A percentile compares a stretch with the other conserved stretches of the same genome.
Evolutionary conservation across 2,797 vertebrate genomes (phyloP).

Genomic region (Sebastes vulpes): DNA sequence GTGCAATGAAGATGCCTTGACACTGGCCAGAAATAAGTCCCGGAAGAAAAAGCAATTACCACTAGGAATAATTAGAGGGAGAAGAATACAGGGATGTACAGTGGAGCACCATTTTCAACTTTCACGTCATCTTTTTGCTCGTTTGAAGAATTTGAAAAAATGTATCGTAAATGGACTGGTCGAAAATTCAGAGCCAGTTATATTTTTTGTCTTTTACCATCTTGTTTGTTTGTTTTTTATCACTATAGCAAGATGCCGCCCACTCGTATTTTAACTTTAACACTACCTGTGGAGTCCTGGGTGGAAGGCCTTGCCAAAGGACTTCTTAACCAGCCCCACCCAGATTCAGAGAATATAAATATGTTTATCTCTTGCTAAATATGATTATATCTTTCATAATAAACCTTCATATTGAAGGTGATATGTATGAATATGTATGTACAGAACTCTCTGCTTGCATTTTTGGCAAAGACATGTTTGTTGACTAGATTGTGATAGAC

Average conservation of each 20-base stretch:
- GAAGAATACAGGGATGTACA: slow-evolving; percentile 82
- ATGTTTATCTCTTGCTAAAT: slow-evolving; percentile 95
- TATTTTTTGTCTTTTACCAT: slow-evolving; percentile 70
- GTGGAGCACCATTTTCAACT: slow-evolving; percentile 67
- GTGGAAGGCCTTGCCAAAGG: slow-evolving; percentile 88
- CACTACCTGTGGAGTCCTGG: slow-evolving; percentile 85
- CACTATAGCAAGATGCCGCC: slow-evolving; percentile 73
- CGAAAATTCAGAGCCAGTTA: slow-evolving; percentile 57
- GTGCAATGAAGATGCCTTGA: slow-evolving; percentile 77
- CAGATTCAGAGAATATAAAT: slow-evolving; percentile 89
- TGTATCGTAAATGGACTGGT: slow-evolving; percentile 56
- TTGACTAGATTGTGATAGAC: slow-evolving; percentile 77
- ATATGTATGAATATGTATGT: slow-evolving; percentile 90
- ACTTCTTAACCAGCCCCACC: slow-evolving; percentile 85
- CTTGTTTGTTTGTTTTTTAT: slow-evolving; percentile 47
- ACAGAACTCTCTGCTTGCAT: slow-evolving; percentile 87
- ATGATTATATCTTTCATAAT: slow-evolving; percentile 87
- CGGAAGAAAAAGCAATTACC: slow-evolving; percentile 60
- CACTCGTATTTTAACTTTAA: slow-evolving; percentile 78
- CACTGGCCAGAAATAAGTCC: slow-evolving; percentile 51
- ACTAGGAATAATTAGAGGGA: slow-evolving; percentile 42
- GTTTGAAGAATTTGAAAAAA: slow-evolving; percentile 61
- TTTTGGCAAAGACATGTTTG: slow-evolving; percentile 84
- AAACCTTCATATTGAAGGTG: slow-evolving; percentile 99
- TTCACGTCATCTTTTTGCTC: slow-evolving; percentile 56